Percentiles rank a stretch among this genome's conserved stretches.
Evolutionary conservation across 2,888 invertebrate genomes (phyloP).

Genomic region (Dasysyrphus tricinctus): DNA sequence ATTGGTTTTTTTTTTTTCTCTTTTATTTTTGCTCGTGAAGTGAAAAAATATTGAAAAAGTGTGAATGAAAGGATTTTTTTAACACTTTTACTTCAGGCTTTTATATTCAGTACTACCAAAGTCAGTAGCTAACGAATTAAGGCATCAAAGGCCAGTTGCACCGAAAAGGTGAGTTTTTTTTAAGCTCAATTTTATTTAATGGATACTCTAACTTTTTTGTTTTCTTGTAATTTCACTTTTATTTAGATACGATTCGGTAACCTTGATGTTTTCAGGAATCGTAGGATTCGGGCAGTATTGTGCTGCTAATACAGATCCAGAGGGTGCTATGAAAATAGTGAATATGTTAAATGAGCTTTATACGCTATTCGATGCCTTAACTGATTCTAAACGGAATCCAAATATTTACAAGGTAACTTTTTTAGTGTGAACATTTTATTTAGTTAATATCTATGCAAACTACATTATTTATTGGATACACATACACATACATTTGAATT

Average conservation of each 20-base stretch:
- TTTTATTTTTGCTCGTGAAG: background rate
- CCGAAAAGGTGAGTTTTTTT: conserved; percentile 88
- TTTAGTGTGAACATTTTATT: background rate
- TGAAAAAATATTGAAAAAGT: conserved; percentile 52
- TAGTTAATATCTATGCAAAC: no score
- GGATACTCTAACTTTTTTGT: background rate
- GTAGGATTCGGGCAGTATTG: conserved; percentile 97
- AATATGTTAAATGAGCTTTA: conserved; percentile 96
- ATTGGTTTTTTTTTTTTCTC: conserved; percentile 69
- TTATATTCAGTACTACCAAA: conserved; percentile 97
- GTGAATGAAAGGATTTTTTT: conserved; percentile 66
- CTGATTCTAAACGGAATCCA: conserved; percentile 95
- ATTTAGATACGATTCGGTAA: conserved; percentile 93
- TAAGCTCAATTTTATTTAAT: conserved; percentile 45
- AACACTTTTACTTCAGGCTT: conserved; percentile 86
- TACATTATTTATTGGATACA: no score
- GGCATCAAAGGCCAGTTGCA: conserved; percentile 95
- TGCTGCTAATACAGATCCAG: conserved; percentile 94
- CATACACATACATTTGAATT: no score
- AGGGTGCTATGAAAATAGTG: conserved; percentile 98
- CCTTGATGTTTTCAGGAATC: conserved; percentile 96
- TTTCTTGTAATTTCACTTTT: conserved; percentile 39
- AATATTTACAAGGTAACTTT: conserved; percentile 95
- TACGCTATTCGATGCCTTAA: conserved; percentile 96
- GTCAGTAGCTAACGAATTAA: conserved; percentile 96